These are phyloP conservation scores for Microcebus murinus DNA, from an alignment of 2,113 vertebrate species.

Conservation along the genomic window DNA sequence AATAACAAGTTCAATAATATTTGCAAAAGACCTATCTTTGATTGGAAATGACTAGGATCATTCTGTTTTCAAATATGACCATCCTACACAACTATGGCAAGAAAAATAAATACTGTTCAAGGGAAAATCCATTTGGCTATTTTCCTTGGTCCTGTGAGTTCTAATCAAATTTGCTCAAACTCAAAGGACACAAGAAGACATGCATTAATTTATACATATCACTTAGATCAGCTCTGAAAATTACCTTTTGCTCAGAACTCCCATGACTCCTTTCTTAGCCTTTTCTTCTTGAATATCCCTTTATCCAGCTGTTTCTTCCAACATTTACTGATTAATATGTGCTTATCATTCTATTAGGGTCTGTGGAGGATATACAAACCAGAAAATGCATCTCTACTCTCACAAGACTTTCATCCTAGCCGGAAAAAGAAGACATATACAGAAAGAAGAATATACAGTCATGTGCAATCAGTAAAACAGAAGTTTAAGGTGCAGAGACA, in stretches of 20 bases:
- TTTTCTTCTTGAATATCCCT: background rate
- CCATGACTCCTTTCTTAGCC: background rate
- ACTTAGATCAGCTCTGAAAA: background rate
- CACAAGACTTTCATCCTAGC: background rate
- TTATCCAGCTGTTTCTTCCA: background rate
- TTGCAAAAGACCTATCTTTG: background rate
- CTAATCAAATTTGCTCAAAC: constrained; percentile 8
- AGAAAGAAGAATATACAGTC: background rate
- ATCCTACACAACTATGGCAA: background rate
- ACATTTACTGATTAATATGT: too few species aligned
- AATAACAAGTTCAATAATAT: constrained; percentile 40
- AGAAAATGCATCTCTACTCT: background rate
- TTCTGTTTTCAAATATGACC: background rate
- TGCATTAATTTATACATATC: background rate
- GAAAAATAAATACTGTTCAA: background rate
- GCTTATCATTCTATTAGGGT: background rate
- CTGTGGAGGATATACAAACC: background rate
- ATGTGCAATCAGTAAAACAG: background rate
- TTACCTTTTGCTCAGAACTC: constrained; percentile 6
- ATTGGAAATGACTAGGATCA: background rate
- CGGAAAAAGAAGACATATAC: background rate
- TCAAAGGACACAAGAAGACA: background rate
- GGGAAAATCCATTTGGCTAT: background rate
- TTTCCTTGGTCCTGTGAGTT: background rate
- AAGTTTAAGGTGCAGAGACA: background rate